Conservation (phyloP, 2,113 vertebrate genomes). For the Muscicapa adusta region DNA sequence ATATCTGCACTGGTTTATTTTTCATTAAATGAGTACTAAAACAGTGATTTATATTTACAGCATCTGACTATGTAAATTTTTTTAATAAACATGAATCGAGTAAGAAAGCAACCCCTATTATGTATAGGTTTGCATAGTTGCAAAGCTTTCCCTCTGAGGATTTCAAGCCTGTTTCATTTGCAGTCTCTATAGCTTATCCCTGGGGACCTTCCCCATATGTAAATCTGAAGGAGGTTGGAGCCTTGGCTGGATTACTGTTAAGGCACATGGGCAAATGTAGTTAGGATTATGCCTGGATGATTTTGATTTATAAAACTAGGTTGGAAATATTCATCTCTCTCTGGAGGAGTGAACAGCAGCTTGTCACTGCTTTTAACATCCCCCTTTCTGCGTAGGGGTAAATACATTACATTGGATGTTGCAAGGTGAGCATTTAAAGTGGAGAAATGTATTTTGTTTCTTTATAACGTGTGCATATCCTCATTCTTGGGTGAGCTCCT, state of each 20-base stretch:
- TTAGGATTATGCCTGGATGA: background rate
- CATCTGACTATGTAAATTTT: background rate
- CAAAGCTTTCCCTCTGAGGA: background rate
- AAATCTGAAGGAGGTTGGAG: background rate
- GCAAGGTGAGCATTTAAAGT: background rate
- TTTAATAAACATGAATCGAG: background rate
- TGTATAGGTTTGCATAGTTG: background rate
- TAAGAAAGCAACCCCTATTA: background rate
- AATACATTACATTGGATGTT: background rate
- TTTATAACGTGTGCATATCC: background rate
- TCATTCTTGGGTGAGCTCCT: background rate
- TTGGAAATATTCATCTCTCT: background rate
- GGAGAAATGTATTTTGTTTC: background rate
- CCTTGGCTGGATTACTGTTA: background rate
- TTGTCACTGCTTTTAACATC: background rate
- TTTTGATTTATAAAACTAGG: slow-evolving; percentile 11
- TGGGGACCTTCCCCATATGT: background rate
- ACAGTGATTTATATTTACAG: slow-evolving; percentile 20
- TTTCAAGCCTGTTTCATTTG: background rate
- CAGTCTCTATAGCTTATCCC: background rate
- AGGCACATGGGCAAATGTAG: background rate
- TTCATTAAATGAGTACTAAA: background rate
- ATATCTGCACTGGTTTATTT: background rate
- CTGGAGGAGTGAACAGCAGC: background rate
- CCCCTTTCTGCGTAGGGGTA: background rate